These are phyloP conservation scores for Nothura maculosa DNA, from an alignment of 2,797 vertebrate genomes.

Conservation along the genomic window DNA sequence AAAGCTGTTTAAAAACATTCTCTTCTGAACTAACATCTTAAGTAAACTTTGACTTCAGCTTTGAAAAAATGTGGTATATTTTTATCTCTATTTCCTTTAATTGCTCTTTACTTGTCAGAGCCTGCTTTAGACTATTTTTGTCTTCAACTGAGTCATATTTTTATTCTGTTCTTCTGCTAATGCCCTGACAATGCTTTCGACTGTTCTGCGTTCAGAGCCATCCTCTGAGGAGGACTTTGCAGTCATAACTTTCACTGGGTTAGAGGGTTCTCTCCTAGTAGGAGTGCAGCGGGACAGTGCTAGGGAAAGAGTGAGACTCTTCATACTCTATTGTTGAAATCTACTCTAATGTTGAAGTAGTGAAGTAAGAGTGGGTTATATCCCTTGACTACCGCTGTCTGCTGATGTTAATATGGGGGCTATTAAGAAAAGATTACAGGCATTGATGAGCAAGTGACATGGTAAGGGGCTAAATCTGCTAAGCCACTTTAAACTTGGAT, in stretches of 20 bases:
- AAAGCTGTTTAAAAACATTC: not conserved
- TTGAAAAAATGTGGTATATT: not conserved
- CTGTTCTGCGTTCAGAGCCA: not conserved
- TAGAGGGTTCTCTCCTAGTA: not conserved
- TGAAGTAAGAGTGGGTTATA: not conserved
- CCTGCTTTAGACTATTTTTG: slow-evolving; percentile 34
- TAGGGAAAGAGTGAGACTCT: not conserved
- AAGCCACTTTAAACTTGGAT: not conserved
- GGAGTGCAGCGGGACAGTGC: fast-evolving
- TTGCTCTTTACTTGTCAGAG: slow-evolving; percentile 32
- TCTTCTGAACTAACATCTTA: not conserved
- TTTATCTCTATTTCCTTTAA: not conserved
- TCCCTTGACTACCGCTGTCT: not conserved
- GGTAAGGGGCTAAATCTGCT: not conserved
- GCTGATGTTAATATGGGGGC: not conserved
- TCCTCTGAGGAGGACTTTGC: not conserved
- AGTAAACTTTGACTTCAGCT: not conserved
- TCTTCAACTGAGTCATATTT: slow-evolving; percentile 37
- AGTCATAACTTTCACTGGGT: not conserved
- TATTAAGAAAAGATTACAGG: not conserved
- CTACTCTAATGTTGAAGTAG: not conserved
- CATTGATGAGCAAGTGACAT: not conserved
- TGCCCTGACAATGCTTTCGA: not conserved
- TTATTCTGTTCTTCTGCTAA: slow-evolving; percentile 18
- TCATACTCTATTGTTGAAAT: not conserved